Conservation (phyloP, 2,797 vertebrate species). For the Coracias cyanogaster region DNA sequence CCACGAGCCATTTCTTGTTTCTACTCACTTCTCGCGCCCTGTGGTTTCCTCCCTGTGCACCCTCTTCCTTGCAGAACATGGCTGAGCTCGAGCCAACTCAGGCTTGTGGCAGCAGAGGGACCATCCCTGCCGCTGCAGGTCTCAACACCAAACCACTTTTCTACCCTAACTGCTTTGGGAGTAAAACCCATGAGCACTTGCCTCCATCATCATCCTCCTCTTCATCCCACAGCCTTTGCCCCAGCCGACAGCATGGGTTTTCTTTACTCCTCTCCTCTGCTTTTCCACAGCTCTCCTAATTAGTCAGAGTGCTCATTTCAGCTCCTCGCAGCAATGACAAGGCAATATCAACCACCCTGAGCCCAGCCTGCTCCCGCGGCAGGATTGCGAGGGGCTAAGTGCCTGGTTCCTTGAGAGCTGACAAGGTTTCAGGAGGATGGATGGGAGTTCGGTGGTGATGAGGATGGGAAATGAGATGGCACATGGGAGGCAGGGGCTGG, state of each 20-base stretch:
- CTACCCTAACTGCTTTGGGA: background rate
- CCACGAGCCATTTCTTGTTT: background rate
- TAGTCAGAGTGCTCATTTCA: slow-evolving; percentile 35
- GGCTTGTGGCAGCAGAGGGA: background rate
- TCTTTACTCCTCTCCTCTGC: background rate
- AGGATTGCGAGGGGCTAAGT: background rate
- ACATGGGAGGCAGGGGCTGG: background rate
- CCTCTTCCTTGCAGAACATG: background rate
- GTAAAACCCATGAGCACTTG: background rate
- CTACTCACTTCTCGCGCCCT: background rate
- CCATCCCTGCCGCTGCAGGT: background rate
- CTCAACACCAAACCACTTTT: background rate
- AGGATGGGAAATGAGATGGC: background rate
- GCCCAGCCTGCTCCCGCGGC: background rate
- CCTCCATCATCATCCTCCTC: background rate
- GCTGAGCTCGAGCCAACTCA: background rate
- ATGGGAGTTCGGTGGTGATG: rapidly evolving
- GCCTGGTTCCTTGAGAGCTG: background rate
- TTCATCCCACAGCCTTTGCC: background rate
- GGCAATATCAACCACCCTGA: background rate
- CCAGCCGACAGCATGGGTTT: background rate
- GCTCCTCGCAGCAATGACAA: background rate
- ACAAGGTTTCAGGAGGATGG: background rate
- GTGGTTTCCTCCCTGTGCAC: background rate
- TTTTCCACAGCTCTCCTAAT: background rate